Evolutionary conservation across 1,140 invertebrate species (phyloP), one percentile per base, ranked within the genome.

Genomic region (Aphidius ervi): DNA sequence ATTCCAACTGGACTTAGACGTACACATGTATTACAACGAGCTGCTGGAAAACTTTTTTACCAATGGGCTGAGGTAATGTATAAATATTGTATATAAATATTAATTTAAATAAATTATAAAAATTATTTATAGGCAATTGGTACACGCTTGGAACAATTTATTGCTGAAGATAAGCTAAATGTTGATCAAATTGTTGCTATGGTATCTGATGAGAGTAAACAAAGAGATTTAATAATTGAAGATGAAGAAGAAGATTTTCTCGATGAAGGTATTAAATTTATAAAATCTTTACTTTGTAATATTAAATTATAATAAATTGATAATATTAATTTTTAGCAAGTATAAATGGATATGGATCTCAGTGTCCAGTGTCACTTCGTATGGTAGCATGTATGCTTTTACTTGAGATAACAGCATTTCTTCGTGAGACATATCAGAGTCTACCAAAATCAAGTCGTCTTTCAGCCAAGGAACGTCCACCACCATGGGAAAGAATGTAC

Each of bases 211-310:
- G 93, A 95, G 47, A 84, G 83, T 43, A 92, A 89, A 64, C 90
- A 93, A 70, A 87, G 88, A 58, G 92, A 97, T 65, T 80, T 98
- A 1, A 74, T 94, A 58, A 82, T 91, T 48, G 90, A 94, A 77
- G 95, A 99, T 70, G 95, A 98, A 72, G 94, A 99, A 71, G 97
- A 99, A 82, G 95, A 99, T 77, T 99, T 98, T 74, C 81, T 99
- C 6, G 96, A 99, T 81, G 97, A 99, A 87, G 90, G 92, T 94
- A 75, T 67, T 47, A 50, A 46, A 16, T 23, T 43, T 31, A 59
- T 6, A 42, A 9, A 45, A 45, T 1, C 4, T n/a, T 8, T 9
- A 49, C n/a, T 20, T 6, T 56, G 47, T 31, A 55, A 50, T 40
- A 59, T 16, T 55, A 1, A 10, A 5, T 49, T 8, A 45, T 9